Evolutionary conservation across 2,113 vertebrate genomes (phyloP), one percentile per base, ranked within the genome.

Genomic region (Pterocles orientalis): DNA sequence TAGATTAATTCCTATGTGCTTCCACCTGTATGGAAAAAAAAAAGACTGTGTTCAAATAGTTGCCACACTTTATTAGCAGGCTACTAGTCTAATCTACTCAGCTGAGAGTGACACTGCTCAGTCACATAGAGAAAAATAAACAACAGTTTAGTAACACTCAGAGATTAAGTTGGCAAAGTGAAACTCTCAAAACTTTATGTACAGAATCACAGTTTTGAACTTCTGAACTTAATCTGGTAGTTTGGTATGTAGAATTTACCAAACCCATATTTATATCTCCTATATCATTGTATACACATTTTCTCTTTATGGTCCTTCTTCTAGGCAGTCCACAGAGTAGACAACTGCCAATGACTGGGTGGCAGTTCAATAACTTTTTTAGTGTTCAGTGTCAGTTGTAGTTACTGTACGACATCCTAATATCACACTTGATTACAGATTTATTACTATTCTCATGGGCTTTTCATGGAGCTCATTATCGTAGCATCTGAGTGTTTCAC

Each of bases 201-300:
- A 34, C 8, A 62, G 48, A 69, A 51, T 72, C 14, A 19, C 7
- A 53, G 23, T 77, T 82, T 54, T 45, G 34, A 84, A 43, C 12
- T 45, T 78, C 6, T 29, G 45, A 57, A 50, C 29, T 92, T 33
- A 10, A 61, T 50, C 29, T 85, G 43, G 14, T 18, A 36, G 19
- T 51, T 66, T 3, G 25, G 5, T 64, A 24, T 33, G 5, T 41
- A 23, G 60, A 57, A 82, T 24, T 36, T 47, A 48, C 24, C 50
- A 50, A 80, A 23, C 2, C 5, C 8, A 33, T 53, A 5, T 60
- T 82, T 76, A 14, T 41, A 10, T 53, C 18, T 69, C 8, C 18
- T 64, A 0, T 26, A 29, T 50, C 28, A 36, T 16, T 65, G 20
- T 26, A 7, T 19, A 6, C 3, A 7, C 0, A 0, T 19, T 18